A percentile compares a stretch with the other conserved stretches of the same genome.
Evolutionary conservation across 2,113 vertebrate species (phyloP).

Genomic region (Tupaia chinensis): DNA sequence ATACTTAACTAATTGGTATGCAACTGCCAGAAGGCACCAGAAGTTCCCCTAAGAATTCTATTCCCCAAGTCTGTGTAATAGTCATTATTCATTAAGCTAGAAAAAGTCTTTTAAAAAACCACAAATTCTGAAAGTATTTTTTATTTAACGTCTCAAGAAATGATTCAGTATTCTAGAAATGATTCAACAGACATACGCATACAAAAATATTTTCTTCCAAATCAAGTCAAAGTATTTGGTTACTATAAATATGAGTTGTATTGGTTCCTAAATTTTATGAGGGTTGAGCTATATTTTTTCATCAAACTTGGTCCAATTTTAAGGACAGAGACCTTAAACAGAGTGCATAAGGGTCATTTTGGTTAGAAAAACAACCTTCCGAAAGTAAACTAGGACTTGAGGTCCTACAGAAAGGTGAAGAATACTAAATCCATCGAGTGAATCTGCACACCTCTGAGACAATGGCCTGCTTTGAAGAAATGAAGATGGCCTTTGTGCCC

Average conservation of each 20-base stretch:
- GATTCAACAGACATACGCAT: slow-evolving; percentile 34
- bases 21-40: not conserved
- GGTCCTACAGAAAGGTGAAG: not conserved
- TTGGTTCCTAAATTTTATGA: not conserved
- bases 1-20: not conserved
- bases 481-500: not conserved
- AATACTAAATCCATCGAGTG: not conserved
- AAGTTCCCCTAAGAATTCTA: not conserved
- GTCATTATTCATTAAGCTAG: not conserved
- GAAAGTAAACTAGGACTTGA: slow-evolving; percentile 3
- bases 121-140: slow-evolving; percentile 65
- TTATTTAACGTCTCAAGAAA: slow-evolving; percentile 53
- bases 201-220: slow-evolving; percentile 50
- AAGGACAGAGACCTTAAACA: not conserved
- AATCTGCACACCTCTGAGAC: not conserved
- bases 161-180: slow-evolving; percentile 68
- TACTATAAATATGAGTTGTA: slow-evolving; percentile 40
- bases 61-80: not conserved
- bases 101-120: slow-evolving; percentile 43
- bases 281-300: not conserved
- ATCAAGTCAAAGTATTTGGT: slow-evolving; percentile 2
- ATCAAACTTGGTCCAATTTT: not conserved
- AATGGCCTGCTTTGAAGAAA: not conserved
- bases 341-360: slow-evolving; percentile 28
- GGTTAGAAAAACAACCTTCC: slow-evolving; percentile 61